Evolutionary conservation across 2,797 vertebrate species (phyloP).

Genomic region (Takifugu rubripes): DNA sequence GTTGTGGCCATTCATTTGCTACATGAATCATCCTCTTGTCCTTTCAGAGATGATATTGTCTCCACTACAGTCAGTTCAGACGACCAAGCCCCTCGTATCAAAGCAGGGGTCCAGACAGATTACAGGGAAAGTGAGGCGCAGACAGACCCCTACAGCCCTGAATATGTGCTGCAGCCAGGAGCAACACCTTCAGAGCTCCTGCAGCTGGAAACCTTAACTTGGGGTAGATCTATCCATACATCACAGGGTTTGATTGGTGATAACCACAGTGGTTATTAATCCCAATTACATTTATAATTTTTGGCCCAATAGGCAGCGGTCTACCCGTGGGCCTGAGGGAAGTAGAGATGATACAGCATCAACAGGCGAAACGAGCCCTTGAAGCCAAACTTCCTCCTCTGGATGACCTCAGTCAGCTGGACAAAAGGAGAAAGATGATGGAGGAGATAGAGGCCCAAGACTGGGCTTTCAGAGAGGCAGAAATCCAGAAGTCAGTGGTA

Average conservation of each 20-base stretch:
- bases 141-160: constrained; percentile 90
- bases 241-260: background rate
- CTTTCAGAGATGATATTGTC: constrained; percentile 60
- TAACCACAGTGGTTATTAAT: background rate
- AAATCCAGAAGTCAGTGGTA: constrained; percentile 86
- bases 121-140: constrained; percentile 92
- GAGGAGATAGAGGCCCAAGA: constrained; percentile 88
- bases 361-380: constrained; percentile 82
- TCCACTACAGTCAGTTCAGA: constrained; percentile 6
- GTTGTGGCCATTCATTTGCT: background rate
- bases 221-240: constrained; percentile 68
- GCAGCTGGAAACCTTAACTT: constrained; percentile 83
- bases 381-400: constrained; percentile 84
- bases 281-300: background rate
- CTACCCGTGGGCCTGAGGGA: constrained; percentile 87
- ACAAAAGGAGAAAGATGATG: constrained; percentile 88
- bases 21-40: background rate
- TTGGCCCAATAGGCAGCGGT: constrained; percentile 77
- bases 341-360: constrained; percentile 89
- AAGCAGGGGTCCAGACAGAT: constrained; percentile 88
- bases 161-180: constrained; percentile 76
- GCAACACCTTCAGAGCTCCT: constrained; percentile 86
- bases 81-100: constrained; percentile 52
- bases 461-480: constrained; percentile 89
- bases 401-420: constrained; percentile 70